Base-by-base conservation (phyloP, 2,888 invertebrate genomes). In the Clistopyga incitator region DNA sequence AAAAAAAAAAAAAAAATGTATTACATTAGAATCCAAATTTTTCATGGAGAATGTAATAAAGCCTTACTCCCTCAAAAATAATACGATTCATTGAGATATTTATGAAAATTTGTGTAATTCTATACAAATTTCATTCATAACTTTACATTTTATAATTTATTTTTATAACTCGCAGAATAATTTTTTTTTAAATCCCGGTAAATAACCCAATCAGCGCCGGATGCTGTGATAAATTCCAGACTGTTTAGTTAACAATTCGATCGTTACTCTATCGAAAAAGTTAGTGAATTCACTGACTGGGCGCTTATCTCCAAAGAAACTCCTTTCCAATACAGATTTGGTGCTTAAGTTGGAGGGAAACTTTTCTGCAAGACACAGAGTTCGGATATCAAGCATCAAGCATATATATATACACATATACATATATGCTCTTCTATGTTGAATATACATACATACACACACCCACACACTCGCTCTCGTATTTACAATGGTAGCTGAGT, bases 281-380 rank as follows among this genome's bases (percentile, higher is more conserved):
- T 56, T 56, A 4, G 23, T 11, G 4, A 56, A 56, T 25, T 56
- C 4, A 3, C 23, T 2, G 13, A n/a, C 64, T 38, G 11, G 38
- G 18, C 38, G 64, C 64, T 64, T 64, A 64, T 64, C 64, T 38
- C 38, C 42, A 64, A 61, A 20, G 64, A 38, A 64, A 64, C 38
- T 38, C 4, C 20, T 38, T 64, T 64, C 38, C 64, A 64, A 64
- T 64, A 38, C 38, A 20, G 34, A 47, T 45, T 67, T 15, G n/a
- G 45, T 65, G 45, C 67, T 45, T 45, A 67, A 47, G 25, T 67
- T 13, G 23, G 10, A 23, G 47, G 25, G 25, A 47, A 67, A 45
- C 47, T 67, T 67, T 67, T 42, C 67, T 6, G 25, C 15, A 67
- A 47, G 20, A 67, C 20, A 8, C 13, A 8, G 45, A 23, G 47